Evolutionary conservation across 2,888 invertebrate genomes (phyloP), one percentile per base, ranked within the genome.

Genomic region (Chymomyza fuscimana): DNA sequence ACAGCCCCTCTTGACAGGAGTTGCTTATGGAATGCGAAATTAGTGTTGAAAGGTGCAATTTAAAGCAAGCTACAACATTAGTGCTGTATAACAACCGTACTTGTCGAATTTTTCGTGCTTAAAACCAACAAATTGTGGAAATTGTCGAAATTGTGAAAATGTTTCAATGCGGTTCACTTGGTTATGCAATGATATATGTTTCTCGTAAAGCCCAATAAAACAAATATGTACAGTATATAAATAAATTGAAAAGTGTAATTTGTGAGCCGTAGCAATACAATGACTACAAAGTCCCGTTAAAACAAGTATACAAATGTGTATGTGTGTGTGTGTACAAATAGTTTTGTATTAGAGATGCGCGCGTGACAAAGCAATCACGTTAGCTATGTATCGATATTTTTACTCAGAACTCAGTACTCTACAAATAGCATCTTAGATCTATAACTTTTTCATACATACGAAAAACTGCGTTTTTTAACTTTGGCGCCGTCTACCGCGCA

Each of bases 1-100:
- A 58, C 25, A 29, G 58, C 58, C 70, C 69, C 74, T 72, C 76
- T 80, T 72, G 75, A 15, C 29, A 40, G 29, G 1, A n/a, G 36
- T 61, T 78, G 82, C 77, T 77, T 63, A 32, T 70, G 74, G 83
- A 83, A 83, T 86, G 80, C 80, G 65, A 86, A 86, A 83, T 83
- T 86, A 83, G 85, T 74, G 72, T 32, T 54, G 54, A 54, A 54
- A 19, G 54, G 19, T 54, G 22, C 22, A 5, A 54, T 9, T 22
- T 19, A 54, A 54, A 54, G 40, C 12, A 46, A 46, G 40, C 6
- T 32, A 7, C 1, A 32, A 32, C 7, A 32, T 25, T 32, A 32
- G 32, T 32, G 32, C 4, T 32, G 32, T 32, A 7, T 32, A 32
- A 9, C 5, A 46, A 10, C 6, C 12, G 4, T 0, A 36, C 36